Evolutionary conservation across 2,888 invertebrate genomes (phyloP).

Genomic region (Zaprionus obscuricornis): DNA sequence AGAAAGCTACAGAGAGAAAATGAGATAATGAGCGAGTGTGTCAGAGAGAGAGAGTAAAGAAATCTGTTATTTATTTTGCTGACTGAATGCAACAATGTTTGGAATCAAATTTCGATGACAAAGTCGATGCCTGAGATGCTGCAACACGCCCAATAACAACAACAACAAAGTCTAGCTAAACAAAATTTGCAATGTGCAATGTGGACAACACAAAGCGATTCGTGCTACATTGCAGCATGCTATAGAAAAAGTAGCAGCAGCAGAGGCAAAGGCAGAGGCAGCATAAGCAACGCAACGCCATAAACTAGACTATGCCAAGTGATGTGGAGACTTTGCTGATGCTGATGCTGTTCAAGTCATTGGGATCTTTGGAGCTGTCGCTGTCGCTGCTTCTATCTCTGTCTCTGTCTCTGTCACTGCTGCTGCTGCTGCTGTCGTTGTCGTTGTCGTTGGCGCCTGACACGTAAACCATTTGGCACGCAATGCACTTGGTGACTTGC

Average conservation of each 20-base stretch:
- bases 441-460: slow-evolving; percentile 46
- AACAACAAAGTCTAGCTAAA: slow-evolving; percentile 47
- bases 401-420: slow-evolving; percentile 32
- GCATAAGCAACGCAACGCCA: slow-evolving; percentile 15
- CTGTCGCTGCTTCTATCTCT: slow-evolving; percentile 9
- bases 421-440: not conserved
- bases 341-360: slow-evolving; percentile 8
- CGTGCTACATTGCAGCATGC: slow-evolving; percentile 1
- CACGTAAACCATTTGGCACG: slow-evolving; percentile 79
- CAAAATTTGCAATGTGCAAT: slow-evolving; percentile 34
- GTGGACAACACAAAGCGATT: slow-evolving; percentile 39
- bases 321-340: too few species aligned
- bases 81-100: slow-evolving; percentile 49
- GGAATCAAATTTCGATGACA: slow-evolving; percentile 53
- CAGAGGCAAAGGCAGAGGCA: too few species aligned
- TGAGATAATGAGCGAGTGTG: too few species aligned
- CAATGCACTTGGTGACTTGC: slow-evolving; percentile 73
- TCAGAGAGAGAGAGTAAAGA: slow-evolving; percentile 17
- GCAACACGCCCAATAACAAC: too few species aligned
- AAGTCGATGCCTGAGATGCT: slow-evolving; percentile 40
- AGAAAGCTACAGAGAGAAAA: too few species aligned
- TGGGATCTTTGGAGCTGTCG: slow-evolving; percentile 32
- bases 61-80: slow-evolving; percentile 45
- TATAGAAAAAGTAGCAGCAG: not conserved
- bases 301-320: slow-evolving; percentile 21